Base-by-base conservation (phyloP, 1,140 invertebrate species). In the Leptopilina boulardi region DNA sequence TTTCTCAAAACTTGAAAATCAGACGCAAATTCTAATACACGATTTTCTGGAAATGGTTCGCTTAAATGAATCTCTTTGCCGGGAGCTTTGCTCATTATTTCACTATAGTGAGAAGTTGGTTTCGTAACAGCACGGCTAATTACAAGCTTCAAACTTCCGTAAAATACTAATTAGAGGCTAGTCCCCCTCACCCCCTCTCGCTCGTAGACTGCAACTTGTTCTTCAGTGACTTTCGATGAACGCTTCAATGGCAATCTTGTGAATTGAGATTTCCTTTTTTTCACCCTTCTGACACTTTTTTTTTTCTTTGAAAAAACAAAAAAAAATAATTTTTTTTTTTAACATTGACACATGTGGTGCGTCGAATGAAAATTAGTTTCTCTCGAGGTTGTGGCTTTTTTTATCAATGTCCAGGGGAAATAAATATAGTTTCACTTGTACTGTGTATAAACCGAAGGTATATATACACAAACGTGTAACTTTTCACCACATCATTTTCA, bases 121-220 rank as follows among this genome's bases (percentile, higher is more conserved):
- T 30, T 13, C 23, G 59, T 30, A 66, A 66, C 26, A 66, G 59
- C 59, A 15, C 26, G 23, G 15, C 59, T 66, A 66, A 66, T 66
- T 66, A 30, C 59, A 66, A 66, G 26, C 59, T 66, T 66, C 59
- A 66, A 66, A 66, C 59, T 66, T 66, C 59, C 59, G 59, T 30
- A 66, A 30, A 66, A 66, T 66, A 66, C 59, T 66, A 66, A 66
- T 66, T 66, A 30, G 26, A 66, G 23, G 59, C 13, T 66, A 30
- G 59, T 13, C 26, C 26, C 34, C 34, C 6, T 34, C 34, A 6
- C 34, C n/a, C n/a, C n/a, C n/a, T n/a, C n/a, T n/a, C n/a, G n/a
- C n/a, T n/a, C n/a, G 21, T 13, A n/a, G 13, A n/a, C 21, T 26
- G 26, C 26, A 66, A 26, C 0, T 66, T 66, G 59, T 66, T 30